Evolutionary conservation across 2,888 invertebrate species (phyloP), one percentile per base, ranked within the genome.

Genomic region (Tetragonisca angustula): DNA sequence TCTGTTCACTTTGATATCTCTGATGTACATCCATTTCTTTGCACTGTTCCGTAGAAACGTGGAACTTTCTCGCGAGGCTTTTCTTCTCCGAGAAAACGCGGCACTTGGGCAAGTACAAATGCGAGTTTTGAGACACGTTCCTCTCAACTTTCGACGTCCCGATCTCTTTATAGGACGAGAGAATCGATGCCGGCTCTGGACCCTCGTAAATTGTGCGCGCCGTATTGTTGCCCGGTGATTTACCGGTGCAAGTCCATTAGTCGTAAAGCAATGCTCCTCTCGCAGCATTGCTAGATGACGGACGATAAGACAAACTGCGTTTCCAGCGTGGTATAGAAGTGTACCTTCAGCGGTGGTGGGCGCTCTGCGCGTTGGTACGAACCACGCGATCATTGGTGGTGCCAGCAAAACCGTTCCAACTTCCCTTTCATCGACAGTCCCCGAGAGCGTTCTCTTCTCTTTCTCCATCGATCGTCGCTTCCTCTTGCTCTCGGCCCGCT

Each of bases 211-310:
- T 91, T 88, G 87, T 85, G 54, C 70, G 67, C 83, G 73, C 36
- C 9, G 90, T 83, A 90, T 90, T 90, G 90, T 90, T 17, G 85
- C 80, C 78, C 88, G 87, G 90, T 92, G 92, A 92, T 92, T 92
- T 92, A 92, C 88, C 89, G 92, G 88, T 85, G 88, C 88, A 86
- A 92, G 91, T 91, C 91, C 92, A 92, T 92, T 92, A 92, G 92
- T 90, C 89, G 91, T 90, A 91, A 92, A 91, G 91, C 91, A 89
- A 88, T 87, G 89, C 88, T 87, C 87, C 87, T 86, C 84, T 86
- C 85, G 89, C 88, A 43, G 43, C 89, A 85, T 87, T 84, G 87
- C 90, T 87, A 86, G 90, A 89, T 90, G 89, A 86, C 89, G 90
- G 85, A 87, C 84, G 90, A 89, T 89, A 91, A 91, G 91, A 91